These are phyloP conservation scores for Dasypogon diadema DNA, from an alignment of 2,888 invertebrate genomes.

Conservation along the genomic window DNA sequence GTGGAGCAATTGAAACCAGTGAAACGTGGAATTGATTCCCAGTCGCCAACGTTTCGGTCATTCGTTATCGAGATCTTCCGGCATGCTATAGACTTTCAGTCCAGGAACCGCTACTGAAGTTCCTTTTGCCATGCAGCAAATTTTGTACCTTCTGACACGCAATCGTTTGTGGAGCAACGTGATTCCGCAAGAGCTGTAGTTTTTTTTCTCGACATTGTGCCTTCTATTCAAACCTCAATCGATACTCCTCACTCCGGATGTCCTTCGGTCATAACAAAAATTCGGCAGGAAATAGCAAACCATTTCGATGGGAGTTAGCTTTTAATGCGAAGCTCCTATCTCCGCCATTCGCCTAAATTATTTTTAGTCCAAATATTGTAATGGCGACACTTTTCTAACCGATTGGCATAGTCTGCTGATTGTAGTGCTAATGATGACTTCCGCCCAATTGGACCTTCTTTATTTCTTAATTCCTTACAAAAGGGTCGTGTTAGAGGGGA, in stretches of 20 bases:
- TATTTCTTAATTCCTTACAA: conserved; percentile 36
- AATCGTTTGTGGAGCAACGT: conserved; percentile 22
- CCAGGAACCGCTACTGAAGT: background rate
- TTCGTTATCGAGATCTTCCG: conserved; percentile 54
- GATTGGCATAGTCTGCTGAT: conserved; percentile 32
- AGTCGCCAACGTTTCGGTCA: conserved; percentile 54
- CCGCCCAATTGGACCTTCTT: conserved; percentile 26
- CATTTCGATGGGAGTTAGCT: conserved; percentile 23
- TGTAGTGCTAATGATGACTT: conserved; percentile 38
- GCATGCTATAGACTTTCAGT: conserved; percentile 41
- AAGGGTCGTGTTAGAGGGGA: background rate
- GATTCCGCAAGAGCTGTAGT: background rate
- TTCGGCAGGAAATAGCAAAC: conserved; percentile 46
- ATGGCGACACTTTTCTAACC: conserved; percentile 22
- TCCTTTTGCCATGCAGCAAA: background rate
- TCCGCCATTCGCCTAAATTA: conserved; percentile 19
- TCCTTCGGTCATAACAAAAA: conserved; percentile 40
- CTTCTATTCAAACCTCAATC: conserved; percentile 37
- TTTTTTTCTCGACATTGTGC: conserved; percentile 9
- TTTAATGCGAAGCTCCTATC: conserved; percentile 29
- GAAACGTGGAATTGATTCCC: conserved; percentile 54
- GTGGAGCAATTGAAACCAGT: conserved; percentile 52
- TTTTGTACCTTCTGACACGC: background rate
- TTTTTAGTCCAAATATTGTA: conserved; percentile 19
- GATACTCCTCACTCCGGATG: conserved; percentile 42